Evolutionary conservation across 2,888 invertebrate species (phyloP).

Genomic region (Erannis defoliaria): DNA sequence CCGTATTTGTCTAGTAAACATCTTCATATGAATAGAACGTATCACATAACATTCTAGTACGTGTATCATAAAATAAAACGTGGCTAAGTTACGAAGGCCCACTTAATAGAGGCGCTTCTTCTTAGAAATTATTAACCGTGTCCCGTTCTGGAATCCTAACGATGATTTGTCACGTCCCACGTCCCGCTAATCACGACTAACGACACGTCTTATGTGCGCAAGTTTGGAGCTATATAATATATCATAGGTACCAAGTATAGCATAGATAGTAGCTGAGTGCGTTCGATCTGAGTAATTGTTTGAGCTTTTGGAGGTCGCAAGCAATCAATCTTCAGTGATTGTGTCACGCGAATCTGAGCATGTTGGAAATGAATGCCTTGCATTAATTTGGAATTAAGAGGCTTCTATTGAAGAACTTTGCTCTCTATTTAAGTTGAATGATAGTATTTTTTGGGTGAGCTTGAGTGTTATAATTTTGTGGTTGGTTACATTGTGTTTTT

Average conservation of each 20-base stretch:
- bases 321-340: slow-evolving; percentile 41
- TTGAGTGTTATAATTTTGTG: too few relatives aligned
- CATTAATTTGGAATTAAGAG: slow-evolving; percentile 17
- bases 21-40: background rate
- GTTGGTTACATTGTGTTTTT: too few relatives aligned
- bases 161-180: slow-evolving; percentile 43
- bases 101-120: slow-evolving; percentile 3
- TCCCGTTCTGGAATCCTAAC: slow-evolving; percentile 35
- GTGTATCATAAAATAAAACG: slow-evolving; percentile 6
- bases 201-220: slow-evolving; percentile 35
- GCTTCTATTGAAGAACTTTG: slow-evolving; percentile 1
- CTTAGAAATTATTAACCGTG: slow-evolving; percentile 27
- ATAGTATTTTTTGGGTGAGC: too few relatives aligned
- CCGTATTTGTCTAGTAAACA: background rate
- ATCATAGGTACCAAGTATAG: too few relatives aligned
- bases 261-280: slow-evolving; percentile 11
- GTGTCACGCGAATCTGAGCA: slow-evolving; percentile 34
- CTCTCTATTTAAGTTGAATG: background rate
- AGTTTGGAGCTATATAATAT: slow-evolving; percentile 19
- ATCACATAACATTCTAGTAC: background rate
- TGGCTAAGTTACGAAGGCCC: background rate
- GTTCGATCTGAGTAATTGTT: slow-evolving; percentile 39
- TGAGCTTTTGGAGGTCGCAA: slow-evolving; percentile 27
- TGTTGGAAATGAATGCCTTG: slow-evolving; percentile 8
- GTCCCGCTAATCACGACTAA: slow-evolving; percentile 44